Base-by-base conservation (phyloP, 1,140 invertebrate genomes). In the Lutraria rhynchaena region DNA sequence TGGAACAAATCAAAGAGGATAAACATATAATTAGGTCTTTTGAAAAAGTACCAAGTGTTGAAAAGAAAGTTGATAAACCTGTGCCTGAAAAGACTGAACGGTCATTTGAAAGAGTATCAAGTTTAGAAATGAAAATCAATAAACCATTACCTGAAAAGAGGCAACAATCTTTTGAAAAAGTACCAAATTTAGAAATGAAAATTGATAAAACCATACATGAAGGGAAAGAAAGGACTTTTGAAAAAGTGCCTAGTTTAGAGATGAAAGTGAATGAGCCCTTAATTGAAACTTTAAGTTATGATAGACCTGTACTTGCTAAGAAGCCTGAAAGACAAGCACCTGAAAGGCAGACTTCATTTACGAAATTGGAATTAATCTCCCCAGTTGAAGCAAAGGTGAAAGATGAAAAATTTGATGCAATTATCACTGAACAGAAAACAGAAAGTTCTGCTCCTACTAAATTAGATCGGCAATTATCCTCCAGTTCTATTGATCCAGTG, bases 281-380 rank as follows among this genome's bases (percentile, higher is more conserved):
- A n/a, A n/a, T n/a, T n/a, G n/a, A n/a, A n/a, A n/a, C n/a, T n/a
- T n/a, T n/a, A n/a, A n/a, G n/a, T n/a, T n/a, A n/a, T n/a, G n/a
- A n/a, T n/a, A n/a, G n/a, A n/a, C n/a, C n/a, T n/a, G n/a, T n/a
- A n/a, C n/a, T n/a, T n/a, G n/a, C n/a, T n/a, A 65, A 65, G 24
- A 29, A 22, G 51, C 24, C 51, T 27, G 51, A 55, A 55, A 55
- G 51, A 41, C 51, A 7, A 49, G 22, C 22, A 13, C 44, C 63
- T 19, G 63, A 49, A 19, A 46, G 63, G 31, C 63, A 67, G 29
- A 67, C 63, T 46, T 67, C 63, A 27, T 31, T 29, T 22, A 67
- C 63, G 7, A 46, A 27, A 29, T 51, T 67, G 29, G 44, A 67
- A 46, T 3, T 67, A 4, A 49, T 5, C 0, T 35, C 37, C 44